Base-by-base conservation (phyloP, 2,888 invertebrate genomes). In the Hydrotaea cyrtoneurina region DNA sequence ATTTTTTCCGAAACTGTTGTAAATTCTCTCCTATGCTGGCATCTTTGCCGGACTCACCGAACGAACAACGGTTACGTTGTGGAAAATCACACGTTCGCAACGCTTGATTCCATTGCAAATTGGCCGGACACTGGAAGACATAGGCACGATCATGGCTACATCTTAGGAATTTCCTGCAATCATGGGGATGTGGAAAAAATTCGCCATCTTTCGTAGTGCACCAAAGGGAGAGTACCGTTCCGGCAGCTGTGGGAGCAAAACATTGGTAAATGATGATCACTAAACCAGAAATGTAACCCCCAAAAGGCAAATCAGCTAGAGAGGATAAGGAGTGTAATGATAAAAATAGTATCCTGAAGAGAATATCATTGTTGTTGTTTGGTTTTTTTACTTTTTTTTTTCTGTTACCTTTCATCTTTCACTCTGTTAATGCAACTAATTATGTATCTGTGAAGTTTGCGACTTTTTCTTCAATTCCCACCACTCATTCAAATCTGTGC, bases 121-220 rank as follows among this genome's bases (percentile, higher is more conserved):
- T 23, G 0, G 36, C 17, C 1, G 89, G 86, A 80, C 90, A 90
- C 15, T 78, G 75, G n/a, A 86, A 86, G 8, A 87, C 79, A 64
- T 66, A 87, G 0, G 88, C 88, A 0, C 2, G 0, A 0, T 57
- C n/a, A 10, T 86, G 82, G 59, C 80, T 83, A 46, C 90, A 90
- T n/a, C 88, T 86, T 43, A 90, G 88, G 59, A 87, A 90, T 78
- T 86, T 85, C 13, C 87, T 86, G 26, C 89, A 90, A 72, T 90
- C 82, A n/a, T 87, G 76, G 0, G 90, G 89, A 88, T 89, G 86
- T 0, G 87, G 86, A 13, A 90, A 53, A 74, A 66, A 83, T 4
- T 21, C 74, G 4, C 39, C 59, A 43, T 73, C 43, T 43, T 50
- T 31, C 39, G 83, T 5, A 79, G 39, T 7, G 85, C 84, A 5